Conservation (phyloP, 2,888 invertebrate genomes). For the Ophioninae sp. region DNA sequence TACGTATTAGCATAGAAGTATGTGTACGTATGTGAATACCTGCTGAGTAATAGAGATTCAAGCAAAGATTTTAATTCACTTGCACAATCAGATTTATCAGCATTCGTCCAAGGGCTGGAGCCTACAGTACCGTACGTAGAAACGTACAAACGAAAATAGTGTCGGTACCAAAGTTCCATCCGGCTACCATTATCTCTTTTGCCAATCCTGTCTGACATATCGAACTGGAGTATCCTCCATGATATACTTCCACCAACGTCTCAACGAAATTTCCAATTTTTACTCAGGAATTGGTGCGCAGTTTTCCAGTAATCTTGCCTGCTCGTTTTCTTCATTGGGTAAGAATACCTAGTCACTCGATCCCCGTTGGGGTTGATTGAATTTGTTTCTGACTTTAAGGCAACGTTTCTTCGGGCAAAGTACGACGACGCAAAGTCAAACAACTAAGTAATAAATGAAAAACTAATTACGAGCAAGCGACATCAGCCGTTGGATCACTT, state of each 20-base stretch:
- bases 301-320: not conserved
- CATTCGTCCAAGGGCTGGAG: conserved; percentile 24
- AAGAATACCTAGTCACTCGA: not conserved
- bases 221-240: not conserved
- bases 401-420: not conserved
- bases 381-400: not conserved
- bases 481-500: conserved; percentile 59
- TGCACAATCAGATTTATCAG: conserved; percentile 44
- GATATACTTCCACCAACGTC: not conserved
- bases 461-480: conserved; percentile 64
- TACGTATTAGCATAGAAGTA: not conserved
- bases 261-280: not conserved
- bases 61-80: conserved; percentile 46
- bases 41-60: conserved; percentile 4
- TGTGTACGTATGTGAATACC: not conserved
- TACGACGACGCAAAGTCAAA: not conserved
- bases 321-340: not conserved
- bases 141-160: not conserved
- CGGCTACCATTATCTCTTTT: not conserved
- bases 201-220: not conserved
- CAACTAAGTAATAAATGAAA: conserved; percentile 69
- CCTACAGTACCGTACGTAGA: not conserved
- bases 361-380: not conserved
- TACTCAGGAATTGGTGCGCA: not conserved
- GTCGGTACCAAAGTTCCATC: not conserved